These are phyloP conservation scores for Hecatera dysodea DNA, from an alignment of 2,888 invertebrate genomes.

Conservation along the genomic window DNA sequence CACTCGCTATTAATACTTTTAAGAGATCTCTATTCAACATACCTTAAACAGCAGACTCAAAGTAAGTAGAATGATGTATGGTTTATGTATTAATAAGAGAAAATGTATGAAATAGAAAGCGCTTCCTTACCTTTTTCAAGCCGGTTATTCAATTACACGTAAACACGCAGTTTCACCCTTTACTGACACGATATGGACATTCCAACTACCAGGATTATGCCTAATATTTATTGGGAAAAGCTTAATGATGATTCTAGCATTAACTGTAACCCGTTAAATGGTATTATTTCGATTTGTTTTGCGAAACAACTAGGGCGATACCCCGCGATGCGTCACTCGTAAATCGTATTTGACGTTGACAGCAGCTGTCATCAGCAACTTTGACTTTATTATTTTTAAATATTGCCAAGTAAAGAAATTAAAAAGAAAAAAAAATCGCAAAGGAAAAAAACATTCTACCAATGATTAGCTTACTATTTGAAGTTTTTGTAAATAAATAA, in stretches of 20 bases:
- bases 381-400: slow-evolving; percentile 1
- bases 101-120: slow-evolving; percentile 58
- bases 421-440: not conserved
- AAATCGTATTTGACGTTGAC: slow-evolving; percentile 60
- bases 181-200: slow-evolving; percentile 49
- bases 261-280: slow-evolving; percentile 28
- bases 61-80: slow-evolving; percentile 14
- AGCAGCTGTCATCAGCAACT: slow-evolving; percentile 24
- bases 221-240: not conserved
- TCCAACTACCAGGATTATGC: slow-evolving; percentile 37
- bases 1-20: not conserved
- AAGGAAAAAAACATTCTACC: no score
- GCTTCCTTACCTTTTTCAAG: slow-evolving; percentile 64
- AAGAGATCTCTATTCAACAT: not conserved
- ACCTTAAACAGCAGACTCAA: slow-evolving; percentile 4
- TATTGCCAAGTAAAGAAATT: slow-evolving; percentile 11
- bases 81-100: slow-evolving; percentile 18
- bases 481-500: not conserved
- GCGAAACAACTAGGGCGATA: slow-evolving; percentile 64
- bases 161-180: slow-evolving; percentile 38
- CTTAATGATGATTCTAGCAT: slow-evolving; percentile 23
- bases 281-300: slow-evolving; percentile 57
- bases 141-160: slow-evolving; percentile 67
- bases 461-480: no score
- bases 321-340: slow-evolving; percentile 72